phyloP scores from a whole-genome alignment of 2,797 vertebrate species.

The Hybognathus amarus region DNA sequence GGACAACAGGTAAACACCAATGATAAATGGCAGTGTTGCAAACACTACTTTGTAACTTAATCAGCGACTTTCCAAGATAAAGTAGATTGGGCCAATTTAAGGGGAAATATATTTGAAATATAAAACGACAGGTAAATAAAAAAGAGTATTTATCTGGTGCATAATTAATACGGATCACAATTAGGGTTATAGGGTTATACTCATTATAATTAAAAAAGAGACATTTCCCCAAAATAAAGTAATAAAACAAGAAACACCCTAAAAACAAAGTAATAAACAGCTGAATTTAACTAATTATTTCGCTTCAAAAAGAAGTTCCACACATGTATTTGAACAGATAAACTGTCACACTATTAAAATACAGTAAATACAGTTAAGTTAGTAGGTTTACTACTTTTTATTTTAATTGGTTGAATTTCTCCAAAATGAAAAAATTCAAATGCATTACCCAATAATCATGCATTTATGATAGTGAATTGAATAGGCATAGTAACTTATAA shows the following conservation, averaged over 20 bases:
- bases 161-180: not conserved
- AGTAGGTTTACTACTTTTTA: not conserved
- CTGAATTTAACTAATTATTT: not conserved
- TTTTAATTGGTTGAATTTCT: not conserved
- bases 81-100: not conserved
- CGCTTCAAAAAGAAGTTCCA: not conserved
- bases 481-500: not conserved
- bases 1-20: not conserved
- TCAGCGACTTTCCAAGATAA: not conserved
- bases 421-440: not conserved
- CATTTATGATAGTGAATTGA: not conserved
- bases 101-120: not conserved
- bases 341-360: not conserved
- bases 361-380: not conserved
- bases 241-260: not conserved
- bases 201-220: not conserved
- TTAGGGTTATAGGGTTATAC: not conserved
- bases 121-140: not conserved
- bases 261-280: not conserved
- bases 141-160: not conserved
- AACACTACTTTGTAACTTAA: not conserved
- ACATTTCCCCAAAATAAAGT: not conserved
- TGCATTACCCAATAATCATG: not conserved
- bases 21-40: not conserved
- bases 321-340: not conserved